Percentiles rank a stretch among this genome's conserved stretches.
Conservation (phyloP, 2,888 invertebrate species). For the Eilema depressum region DNA sequence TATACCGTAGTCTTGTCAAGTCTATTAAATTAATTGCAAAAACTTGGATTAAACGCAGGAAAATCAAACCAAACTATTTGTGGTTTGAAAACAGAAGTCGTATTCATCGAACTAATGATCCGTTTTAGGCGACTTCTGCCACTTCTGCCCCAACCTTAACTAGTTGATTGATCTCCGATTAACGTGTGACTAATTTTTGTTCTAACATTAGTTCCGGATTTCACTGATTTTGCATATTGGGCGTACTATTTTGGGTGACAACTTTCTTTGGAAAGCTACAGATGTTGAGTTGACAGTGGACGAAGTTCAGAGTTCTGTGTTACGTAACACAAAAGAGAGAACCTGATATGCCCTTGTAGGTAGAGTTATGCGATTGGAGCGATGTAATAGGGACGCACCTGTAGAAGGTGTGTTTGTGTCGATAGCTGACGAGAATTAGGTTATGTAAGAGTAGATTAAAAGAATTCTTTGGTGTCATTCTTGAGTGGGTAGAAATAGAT, state of each 20-base stretch:
- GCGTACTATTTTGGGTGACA: constrained; percentile 43
- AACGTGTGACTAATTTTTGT: constrained; percentile 30
- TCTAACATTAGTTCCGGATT: constrained; percentile 44
- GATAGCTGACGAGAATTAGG: constrained; percentile 2
- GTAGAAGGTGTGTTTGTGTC: background rate
- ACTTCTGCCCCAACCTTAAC: constrained; percentile 21
- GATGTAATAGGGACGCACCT: constrained; percentile 10
- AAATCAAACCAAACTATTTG: background rate
- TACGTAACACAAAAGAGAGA: constrained; percentile 43
- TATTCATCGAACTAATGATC: background rate
- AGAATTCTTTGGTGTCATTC: background rate
- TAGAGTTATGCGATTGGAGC: constrained; percentile 14
- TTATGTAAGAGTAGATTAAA: constrained; percentile 15
- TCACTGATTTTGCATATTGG: constrained; percentile 51
- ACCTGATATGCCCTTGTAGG: constrained; percentile 33
- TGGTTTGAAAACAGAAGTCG: background rate
- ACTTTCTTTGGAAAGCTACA: constrained; percentile 47
- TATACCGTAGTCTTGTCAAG: no score
- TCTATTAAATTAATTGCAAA: no score
- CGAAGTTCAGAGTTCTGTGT: constrained; percentile 34
- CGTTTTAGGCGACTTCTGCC: background rate
- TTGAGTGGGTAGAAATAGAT: no score
- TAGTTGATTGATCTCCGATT: constrained; percentile 29
- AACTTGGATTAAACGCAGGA: background rate
- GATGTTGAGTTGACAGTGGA: constrained; percentile 34